Base-by-base conservation (phyloP, 2,888 invertebrate species). In the Dynastes hyllus region DNA sequence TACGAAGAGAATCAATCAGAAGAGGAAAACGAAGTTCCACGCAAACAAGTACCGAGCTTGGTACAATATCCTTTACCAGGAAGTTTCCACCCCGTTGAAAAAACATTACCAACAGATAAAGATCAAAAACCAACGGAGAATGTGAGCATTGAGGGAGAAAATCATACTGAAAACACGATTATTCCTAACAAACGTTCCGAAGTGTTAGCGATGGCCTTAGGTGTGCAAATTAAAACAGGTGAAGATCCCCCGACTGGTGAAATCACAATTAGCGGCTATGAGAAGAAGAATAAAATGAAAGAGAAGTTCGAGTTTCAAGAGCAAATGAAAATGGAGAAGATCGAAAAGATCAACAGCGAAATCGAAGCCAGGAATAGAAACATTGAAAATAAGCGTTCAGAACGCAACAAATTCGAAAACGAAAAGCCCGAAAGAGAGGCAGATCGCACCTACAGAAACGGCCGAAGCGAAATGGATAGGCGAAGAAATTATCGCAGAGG, bases 171-270 rank as follows among this genome's bases (percentile, higher is more conserved):
- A 29, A 80, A 82, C 76, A 75, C 80, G 13, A 79, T 82, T 9
- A 51, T 80, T 3, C 77, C 80, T 16, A 83, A 83, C 77, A 81
- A 81, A 61, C 78, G 81, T 2, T 83, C 83, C 4, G 91, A 92
- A 65, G 90, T 91, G 75, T 86, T 93, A 81, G 93, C 93, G 0
- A 87, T 90, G 82, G 93, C 92, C 2, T 87, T 92, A 37, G 93
- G 89, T 1, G 89, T 89, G 1, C 88, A 88, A 79, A 87, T 89
- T 22, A 89, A 89, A 83, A 88, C 87, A 0, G 89, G 88, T 0
- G 87, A 88, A 75, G 88, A 89, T 81, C 84, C 86, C 5, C 87
- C 88, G 0, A 85, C 85, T 0, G 87, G 86, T 1, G 87, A 87
- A 61, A 85, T 87, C 9, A 84, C 84, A 73, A 85, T 87, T 9